phyloP scores from a whole-genome alignment of 2,113 vertebrate genomes.

The Maccullochella peelii region DNA sequence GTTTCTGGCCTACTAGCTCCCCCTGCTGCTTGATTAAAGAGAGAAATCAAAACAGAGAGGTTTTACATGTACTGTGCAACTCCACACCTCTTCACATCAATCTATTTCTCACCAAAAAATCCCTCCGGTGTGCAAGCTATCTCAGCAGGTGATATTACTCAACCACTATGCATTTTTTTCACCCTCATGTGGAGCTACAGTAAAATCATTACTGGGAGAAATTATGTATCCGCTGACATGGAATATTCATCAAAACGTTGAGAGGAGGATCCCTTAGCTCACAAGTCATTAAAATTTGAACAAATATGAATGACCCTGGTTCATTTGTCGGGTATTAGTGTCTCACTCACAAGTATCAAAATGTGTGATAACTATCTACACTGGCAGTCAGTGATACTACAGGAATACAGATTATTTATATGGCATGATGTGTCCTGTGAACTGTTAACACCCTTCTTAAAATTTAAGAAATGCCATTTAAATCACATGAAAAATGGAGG shows the following conservation, averaged over 20 bases:
- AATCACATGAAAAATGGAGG: constrained; percentile 33
- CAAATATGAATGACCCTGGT: constrained; percentile 56
- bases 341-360: constrained; percentile 45
- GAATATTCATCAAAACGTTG: constrained; percentile 67
- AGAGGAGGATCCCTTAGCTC: constrained; percentile 40
- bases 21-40: constrained; percentile 73
- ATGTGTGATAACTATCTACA: constrained; percentile 47
- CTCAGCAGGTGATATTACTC: constrained; percentile 55
- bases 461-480: constrained; percentile 33
- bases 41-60: neutral
- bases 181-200: neutral
- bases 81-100: constrained; percentile 36
- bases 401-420: constrained; percentile 44
- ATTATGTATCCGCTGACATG: constrained; percentile 51
- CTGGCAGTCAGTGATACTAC: constrained; percentile 9
- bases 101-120: constrained; percentile 43
- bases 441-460: constrained; percentile 9
- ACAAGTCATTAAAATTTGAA: constrained; percentile 61
- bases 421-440: constrained; percentile 4
- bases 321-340: constrained; percentile 41
- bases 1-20: constrained; percentile 81
- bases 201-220: constrained; percentile 34
- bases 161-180: constrained; percentile 2
- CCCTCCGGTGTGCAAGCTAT: constrained; percentile 40
- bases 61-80: constrained; percentile 1